Evolutionary conservation across 2,113 vertebrate genomes (phyloP), one percentile per base, ranked within the genome.

Genomic region (Tychaedon coryphoeus): DNA sequence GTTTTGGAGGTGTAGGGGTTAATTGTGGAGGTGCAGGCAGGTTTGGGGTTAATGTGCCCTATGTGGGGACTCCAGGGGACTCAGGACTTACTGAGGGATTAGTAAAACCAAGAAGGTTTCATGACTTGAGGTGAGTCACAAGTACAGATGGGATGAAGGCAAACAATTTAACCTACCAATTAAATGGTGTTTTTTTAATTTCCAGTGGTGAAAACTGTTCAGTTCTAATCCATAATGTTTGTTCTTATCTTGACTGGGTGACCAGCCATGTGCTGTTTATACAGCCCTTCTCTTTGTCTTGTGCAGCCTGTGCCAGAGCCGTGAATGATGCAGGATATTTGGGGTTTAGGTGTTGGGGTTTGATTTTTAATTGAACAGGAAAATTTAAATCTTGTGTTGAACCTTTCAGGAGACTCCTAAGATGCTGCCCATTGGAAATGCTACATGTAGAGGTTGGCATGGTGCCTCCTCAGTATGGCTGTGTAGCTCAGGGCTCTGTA

Each of bases 21-120:
- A 24, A 8, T 19, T 47, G 31, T 62, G 73, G 33, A 54, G 51
- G 60, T 28, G 24, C 3, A 0, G 45, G 50, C 54, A 45, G 69
- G 20, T 51, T 70, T 0, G 0, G 51, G 48, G 13, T 40, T 40
- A 31, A 18, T 0, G 2, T 70, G 31, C 29, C 50, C 5, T 1
- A 1, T 0, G 1, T 56, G 26, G 24, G 33, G 17, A 10, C 43
- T 91, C 25, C 33, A n/a, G 42, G 66, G 38, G 9, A 5, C 33
- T 48, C 25, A 11, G 82, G 38, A 34, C 65, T 50, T 65, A 36
- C n/a, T 24, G 53, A 65, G 40, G n/a, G 8, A 66, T 53, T 19
- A 2, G 53, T 31, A 34, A 82, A 71, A 54, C 29, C 7, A 3
- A 33, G 29, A 45, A 19, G 53, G 16, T 76, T 70, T 70, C 5